Evolutionary conservation across 2,113 vertebrate genomes (phyloP), one percentile per base, ranked within the genome.

Genomic region (Microtus ochrogaster): DNA sequence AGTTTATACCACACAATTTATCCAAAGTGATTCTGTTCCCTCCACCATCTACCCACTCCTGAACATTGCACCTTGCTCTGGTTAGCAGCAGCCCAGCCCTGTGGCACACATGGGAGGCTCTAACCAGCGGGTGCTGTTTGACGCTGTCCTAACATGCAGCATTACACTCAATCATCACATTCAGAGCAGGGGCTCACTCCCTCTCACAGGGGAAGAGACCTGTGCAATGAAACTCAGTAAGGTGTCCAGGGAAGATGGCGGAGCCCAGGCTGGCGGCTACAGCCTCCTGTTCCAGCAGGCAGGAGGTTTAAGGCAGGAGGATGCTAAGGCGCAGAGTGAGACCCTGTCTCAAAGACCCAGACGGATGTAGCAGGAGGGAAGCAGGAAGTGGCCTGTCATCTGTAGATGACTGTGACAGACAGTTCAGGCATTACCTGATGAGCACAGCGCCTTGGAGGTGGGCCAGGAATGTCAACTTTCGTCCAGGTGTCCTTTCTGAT

Each of bases 401-500:
- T n/a, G 12, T 36, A 78, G 87, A 28, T 41, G 82, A 65, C 58
- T 17, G 26, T 7, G 11, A 78, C 30, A 17, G 30, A 12, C n/a
- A 13, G 21, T 0, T 0, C 7, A 1, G 0, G 73, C 10, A 16
- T 81, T 97, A 99, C 99, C 99, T 99, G 99, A 96, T 99, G 99
- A 89, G 99, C 99, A 94, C 99, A 99, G 86, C 99, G 99, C 14
- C 99, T 98, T 0, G 99, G 99, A 7, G 99, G 99, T 0, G 99
- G 99, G 92, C 98, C 99, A 26, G 99, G 99, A 92, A 99, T 98
- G 79, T 99, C 99, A 0, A 99, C 97, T 63, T 99, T 99, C 33
- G 99, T 97, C 99, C 99, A 99, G 81, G 98, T 98, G 97, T 99
- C 99, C 98, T 99, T 99, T 96, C 99, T 99, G 95, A 99, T 99